Base-by-base conservation (phyloP, 1,140 invertebrate genomes). In the Lethocerus indicus region DNA sequence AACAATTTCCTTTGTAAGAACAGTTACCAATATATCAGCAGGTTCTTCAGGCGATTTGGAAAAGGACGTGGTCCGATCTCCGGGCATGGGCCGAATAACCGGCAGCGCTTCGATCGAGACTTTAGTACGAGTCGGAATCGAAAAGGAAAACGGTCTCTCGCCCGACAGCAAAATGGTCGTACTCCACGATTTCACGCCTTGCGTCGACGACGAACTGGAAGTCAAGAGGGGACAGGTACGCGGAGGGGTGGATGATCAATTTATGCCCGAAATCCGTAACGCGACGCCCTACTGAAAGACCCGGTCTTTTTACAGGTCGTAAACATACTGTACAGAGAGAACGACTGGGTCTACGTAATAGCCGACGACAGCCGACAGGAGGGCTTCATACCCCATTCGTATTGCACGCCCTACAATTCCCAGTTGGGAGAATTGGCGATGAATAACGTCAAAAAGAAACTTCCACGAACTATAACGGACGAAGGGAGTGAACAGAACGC, bases 301-400 rank as follows among this genome's bases (percentile, higher is more conserved):
- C n/a, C n/a, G 1, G 26, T 23, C 45, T 14, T 45, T 51, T 64
- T 65, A 14, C 63, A 84, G 72, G 77, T 91, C 57, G 88, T 93
- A 1, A 91, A 91, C 68, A 80, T 93, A 47, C 65, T 95, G 47
- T 95, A 95, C 64, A 71, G 88, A 58, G 90, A 95, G 63, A 93
- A 94, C 63, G 91, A 94, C 60, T 95, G 91, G 91, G 86, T 92
- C 1, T 94, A 94, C 69, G 87, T 94, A 0, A 90, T 93, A 61
- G 79, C 85, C 1, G 83, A 87, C 41, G 83, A 87, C 51, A 84
- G 83, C 25, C 69, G 85, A 47, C 76, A 84, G 63, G 89, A 94
- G 67, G 91, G 91, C 1, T 96, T 94, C 59, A 91, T 95, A 56
- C 91, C 91, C 9, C 83, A 90, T 61, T 90, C 87, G 0, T 93